Conservation (phyloP, 2,113 vertebrate genomes). For the Oncorhynchus mykiss region DNA sequence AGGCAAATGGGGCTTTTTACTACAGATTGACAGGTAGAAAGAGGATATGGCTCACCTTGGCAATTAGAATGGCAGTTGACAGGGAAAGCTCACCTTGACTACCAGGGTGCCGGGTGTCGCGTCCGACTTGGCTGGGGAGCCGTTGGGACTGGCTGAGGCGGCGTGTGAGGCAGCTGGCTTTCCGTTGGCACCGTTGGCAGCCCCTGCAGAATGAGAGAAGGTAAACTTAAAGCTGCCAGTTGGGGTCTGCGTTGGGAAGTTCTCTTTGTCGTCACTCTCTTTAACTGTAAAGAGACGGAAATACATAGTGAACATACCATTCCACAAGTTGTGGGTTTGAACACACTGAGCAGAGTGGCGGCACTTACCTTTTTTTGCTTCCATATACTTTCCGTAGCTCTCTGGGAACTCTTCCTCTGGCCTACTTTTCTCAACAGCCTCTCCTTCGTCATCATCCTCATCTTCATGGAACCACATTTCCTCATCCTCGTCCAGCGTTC, state of each 20-base stretch:
- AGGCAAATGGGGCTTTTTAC: too few relatives aligned
- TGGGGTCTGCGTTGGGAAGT: slow-evolving; percentile 76
- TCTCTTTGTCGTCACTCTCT: slow-evolving; percentile 86
- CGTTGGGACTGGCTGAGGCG: slow-evolving; percentile 80
- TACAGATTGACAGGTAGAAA: neutral
- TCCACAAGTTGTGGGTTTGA: neutral
- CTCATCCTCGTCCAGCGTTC: slow-evolving; percentile 91
- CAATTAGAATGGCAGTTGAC: neutral
- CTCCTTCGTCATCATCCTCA: slow-evolving; percentile 89
- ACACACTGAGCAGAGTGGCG: neutral
- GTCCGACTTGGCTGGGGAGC: slow-evolving; percentile 84
- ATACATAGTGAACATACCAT: neutral
- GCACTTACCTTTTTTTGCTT: slow-evolving; percentile 93
- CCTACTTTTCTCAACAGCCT: slow-evolving; percentile 88
- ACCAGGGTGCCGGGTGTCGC: slow-evolving; percentile 78
- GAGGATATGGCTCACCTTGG: neutral
- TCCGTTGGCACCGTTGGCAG: slow-evolving; percentile 82
- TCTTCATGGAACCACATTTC: slow-evolving; percentile 98
- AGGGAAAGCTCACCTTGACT: slow-evolving; percentile 70
- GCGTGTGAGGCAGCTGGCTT: slow-evolving; percentile 78
- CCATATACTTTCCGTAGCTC: slow-evolving; percentile 95
- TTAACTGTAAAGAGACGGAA: slow-evolving; percentile 69
- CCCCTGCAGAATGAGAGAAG: slow-evolving; percentile 79
- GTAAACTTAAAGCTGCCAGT: slow-evolving; percentile 80
- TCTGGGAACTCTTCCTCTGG: slow-evolving; percentile 95